These are phyloP conservation scores for Anthopleura sola DNA, from an alignment of 64 coral and sea anemone species.

Conservation along the genomic window DNA sequence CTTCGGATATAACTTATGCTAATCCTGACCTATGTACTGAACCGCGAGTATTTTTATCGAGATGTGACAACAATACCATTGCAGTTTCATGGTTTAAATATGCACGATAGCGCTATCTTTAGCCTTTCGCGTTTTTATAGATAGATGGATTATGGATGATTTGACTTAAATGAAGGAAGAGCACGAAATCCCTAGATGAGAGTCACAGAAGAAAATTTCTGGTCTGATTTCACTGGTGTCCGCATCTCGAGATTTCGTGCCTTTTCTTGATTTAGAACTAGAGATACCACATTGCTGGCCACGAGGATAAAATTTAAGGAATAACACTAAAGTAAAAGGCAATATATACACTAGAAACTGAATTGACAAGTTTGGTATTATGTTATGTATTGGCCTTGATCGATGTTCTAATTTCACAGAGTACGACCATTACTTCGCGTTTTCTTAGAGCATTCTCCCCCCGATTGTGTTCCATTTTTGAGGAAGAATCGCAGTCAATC, in stretches of 20 bases:
- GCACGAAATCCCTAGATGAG: constrained; percentile 5
- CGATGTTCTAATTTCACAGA: constrained; percentile 3
- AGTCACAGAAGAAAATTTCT: neutral
- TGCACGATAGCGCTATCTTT: constrained; percentile 9
- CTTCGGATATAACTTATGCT: constrained; percentile 14
- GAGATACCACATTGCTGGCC: neutral
- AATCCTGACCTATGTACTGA: constrained; percentile 29
- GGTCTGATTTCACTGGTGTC: neutral
- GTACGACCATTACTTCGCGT: neutral
- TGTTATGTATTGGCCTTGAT: constrained; percentile 14
- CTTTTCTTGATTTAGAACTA: neutral
- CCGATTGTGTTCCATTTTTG: neutral
- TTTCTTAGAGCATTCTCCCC: neutral
- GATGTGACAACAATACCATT: neutral
- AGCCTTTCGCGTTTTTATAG: constrained; percentile 12
- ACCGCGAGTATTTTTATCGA: constrained; percentile 23
- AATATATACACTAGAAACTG: constrained; percentile 1
- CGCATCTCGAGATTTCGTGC: neutral
- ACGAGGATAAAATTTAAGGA: neutral
- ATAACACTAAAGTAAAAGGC: neutral
- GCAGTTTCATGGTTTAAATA: constrained; percentile 10
- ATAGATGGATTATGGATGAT: constrained; percentile 16
- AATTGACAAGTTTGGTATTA: neutral
- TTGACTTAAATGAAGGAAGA: constrained; percentile 18
- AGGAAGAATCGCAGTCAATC: neutral